These are phyloP conservation scores for Drosophila erecta DNA, from an alignment of 1,140 invertebrate species.

Conservation along the genomic window DNA sequence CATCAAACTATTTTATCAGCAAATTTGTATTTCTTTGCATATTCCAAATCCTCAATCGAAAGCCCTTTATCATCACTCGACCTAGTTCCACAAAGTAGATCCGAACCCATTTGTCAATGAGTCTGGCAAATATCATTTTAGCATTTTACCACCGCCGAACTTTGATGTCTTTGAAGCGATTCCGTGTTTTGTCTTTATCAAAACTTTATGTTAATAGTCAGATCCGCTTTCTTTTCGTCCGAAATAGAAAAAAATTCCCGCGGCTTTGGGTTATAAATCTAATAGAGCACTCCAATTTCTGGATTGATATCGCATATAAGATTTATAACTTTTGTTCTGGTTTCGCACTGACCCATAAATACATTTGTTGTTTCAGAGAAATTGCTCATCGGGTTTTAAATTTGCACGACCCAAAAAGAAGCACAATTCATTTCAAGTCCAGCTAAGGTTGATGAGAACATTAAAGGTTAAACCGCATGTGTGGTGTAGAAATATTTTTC, in stretches of 20 bases:
- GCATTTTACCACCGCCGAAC: slow-evolving; percentile 23
- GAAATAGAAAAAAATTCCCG: slow-evolving; percentile 4
- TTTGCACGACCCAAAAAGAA: slow-evolving; percentile 16
- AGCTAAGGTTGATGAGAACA: slow-evolving; percentile 26
- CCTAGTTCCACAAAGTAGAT: slow-evolving; percentile 36
- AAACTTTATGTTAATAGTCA: slow-evolving; percentile 37
- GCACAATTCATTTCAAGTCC: not conserved
- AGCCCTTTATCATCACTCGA: slow-evolving; percentile 64
- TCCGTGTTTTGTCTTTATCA: slow-evolving; percentile 45
- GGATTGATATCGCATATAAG: not conserved
- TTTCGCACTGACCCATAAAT: slow-evolving; percentile 8
- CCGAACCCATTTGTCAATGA: slow-evolving; percentile 68
- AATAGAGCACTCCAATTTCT: slow-evolving; percentile 17
- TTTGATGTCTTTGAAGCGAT: slow-evolving; percentile 22
- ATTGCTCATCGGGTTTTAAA: slow-evolving; percentile 14
- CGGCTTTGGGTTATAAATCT: slow-evolving; percentile 7
- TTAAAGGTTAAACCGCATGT: slow-evolving; percentile 40
- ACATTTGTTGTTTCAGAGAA: slow-evolving; percentile 13
- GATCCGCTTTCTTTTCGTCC: slow-evolving; percentile 35
- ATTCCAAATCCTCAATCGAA: slow-evolving; percentile 5
- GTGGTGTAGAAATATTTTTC: slow-evolving; percentile 9
- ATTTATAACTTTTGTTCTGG: slow-evolving; percentile 14
- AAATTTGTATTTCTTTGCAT: slow-evolving; percentile 27
- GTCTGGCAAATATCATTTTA: slow-evolving; percentile 29
- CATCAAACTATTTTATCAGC: slow-evolving; percentile 67